phyloP scores from a whole-genome alignment of 2,113 vertebrate species.

The Glareola pratincola region DNA sequence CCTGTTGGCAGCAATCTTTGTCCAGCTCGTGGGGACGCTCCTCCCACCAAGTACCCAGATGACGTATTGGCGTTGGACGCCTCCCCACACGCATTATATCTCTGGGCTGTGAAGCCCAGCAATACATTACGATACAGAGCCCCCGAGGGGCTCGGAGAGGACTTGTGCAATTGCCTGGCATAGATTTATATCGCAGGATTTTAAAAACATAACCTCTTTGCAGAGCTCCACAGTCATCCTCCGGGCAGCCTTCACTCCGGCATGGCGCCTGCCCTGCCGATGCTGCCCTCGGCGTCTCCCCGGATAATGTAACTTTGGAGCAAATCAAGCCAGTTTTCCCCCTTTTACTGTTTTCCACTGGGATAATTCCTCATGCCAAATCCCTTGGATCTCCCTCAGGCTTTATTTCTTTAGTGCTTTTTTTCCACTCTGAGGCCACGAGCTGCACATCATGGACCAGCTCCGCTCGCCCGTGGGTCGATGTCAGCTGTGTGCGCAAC shows the following conservation, averaged over 20 bases:
- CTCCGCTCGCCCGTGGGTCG: rapidly evolving
- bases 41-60: background rate
- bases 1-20: background rate
- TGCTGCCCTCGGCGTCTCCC: background rate
- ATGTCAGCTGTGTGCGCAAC: rapidly evolving
- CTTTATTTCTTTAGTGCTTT: background rate
- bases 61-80: background rate
- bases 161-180: background rate
- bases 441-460: rapidly evolving
- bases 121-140: background rate
- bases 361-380: background rate
- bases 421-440: rapidly evolving
- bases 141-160: rapidly evolving
- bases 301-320: background rate
- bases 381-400: background rate
- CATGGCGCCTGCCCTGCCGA: rapidly evolving
- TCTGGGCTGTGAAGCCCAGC: background rate
- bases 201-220: background rate
- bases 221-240: background rate
- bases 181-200: background rate
- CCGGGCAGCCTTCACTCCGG: background rate
- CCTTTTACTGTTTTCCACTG: background rate
- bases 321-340: background rate
- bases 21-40: background rate
- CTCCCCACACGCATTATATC: background rate